Evolutionary conservation across 1,140 invertebrate genomes (phyloP).

Genomic region (Caenorhabditis tropicalis): DNA sequence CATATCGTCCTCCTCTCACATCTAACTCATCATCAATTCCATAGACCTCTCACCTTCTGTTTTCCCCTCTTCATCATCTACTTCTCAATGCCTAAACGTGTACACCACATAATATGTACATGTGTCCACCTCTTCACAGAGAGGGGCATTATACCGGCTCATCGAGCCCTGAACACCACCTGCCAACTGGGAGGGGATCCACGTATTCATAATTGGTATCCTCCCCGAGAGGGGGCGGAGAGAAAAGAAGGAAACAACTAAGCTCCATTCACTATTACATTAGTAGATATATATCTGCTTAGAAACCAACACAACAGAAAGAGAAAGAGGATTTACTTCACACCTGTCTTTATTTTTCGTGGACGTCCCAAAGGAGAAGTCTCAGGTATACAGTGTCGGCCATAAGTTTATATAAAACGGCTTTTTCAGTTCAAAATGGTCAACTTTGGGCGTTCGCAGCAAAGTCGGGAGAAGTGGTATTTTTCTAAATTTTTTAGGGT

Average conservation of each 20-base stretch:
- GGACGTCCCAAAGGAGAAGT: background rate
- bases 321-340: background rate
- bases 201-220: constrained; percentile 30
- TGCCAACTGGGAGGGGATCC: background rate
- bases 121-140: background rate
- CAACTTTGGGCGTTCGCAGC: no score
- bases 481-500: no score
- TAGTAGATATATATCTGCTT: background rate
- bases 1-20: background rate
- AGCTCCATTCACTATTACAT: constrained; percentile 3
- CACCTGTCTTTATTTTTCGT: background rate
- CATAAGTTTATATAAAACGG: no score
- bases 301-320: no score
- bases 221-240: background rate
- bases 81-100: background rate
- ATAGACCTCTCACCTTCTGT: constrained; percentile 32
- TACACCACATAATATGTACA: constrained; percentile 41
- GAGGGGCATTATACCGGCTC: constrained; percentile 29
- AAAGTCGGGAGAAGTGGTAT: no score
- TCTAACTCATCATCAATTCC: constrained; percentile 15
- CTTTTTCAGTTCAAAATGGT: no score
- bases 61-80: background rate
- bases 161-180: constrained; percentile 40
- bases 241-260: background rate
- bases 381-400: no score